These are phyloP conservation scores for Bubo blakistoni DNA, from an alignment of 2,113 vertebrate species.

Conservation along the genomic window DNA sequence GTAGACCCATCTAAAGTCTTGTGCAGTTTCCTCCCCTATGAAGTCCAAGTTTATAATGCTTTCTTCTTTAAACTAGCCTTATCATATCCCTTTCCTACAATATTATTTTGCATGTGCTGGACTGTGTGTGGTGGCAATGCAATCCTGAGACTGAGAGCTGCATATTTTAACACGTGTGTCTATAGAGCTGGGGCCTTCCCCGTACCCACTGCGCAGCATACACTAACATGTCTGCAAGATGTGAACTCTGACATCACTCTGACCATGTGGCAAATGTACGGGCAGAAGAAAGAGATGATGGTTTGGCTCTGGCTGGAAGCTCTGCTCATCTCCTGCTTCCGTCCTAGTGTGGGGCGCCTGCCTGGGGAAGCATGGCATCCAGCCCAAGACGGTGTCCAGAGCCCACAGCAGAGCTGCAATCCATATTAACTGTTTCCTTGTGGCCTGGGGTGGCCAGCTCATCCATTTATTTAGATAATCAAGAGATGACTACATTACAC, in stretches of 20 bases:
- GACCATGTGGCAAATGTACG: no score
- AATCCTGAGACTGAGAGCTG: background rate
- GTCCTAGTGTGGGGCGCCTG: fast-evolving
- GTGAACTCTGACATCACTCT: fast-evolving
- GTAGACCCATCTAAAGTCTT: background rate
- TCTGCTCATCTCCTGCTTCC: background rate
- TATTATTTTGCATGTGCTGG: background rate
- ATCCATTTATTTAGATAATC: background rate
- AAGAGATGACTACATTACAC: background rate
- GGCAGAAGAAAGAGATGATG: background rate
- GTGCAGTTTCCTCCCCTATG: background rate
- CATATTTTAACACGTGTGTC: background rate
- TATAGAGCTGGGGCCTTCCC: background rate
- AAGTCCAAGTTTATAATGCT: background rate
- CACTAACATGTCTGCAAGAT: background rate
- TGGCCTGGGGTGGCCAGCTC: no score
- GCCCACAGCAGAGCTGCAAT: background rate
- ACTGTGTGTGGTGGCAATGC: background rate
- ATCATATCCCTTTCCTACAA: background rate
- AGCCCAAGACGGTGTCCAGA: background rate
- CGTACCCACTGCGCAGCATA: background rate
- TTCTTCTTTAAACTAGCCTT: background rate
- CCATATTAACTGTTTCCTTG: background rate
- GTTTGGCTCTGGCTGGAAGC: background rate
- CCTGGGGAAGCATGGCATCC: background rate